Conservation (phyloP, 2,888 invertebrate species). For the Ypsolopha sequella region DNA sequence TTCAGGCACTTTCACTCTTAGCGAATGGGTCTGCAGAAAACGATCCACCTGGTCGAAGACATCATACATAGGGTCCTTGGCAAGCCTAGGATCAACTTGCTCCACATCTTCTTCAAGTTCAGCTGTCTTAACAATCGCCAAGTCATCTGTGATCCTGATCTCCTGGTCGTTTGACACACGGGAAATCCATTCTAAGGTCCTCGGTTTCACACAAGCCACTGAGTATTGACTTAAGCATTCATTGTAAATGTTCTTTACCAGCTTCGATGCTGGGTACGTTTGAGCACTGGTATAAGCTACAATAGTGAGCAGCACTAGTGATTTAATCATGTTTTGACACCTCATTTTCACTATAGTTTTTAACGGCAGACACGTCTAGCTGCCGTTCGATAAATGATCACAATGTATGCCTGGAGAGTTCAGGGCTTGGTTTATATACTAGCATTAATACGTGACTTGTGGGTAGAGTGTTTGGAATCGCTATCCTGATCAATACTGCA, state of each 20-base stretch:
- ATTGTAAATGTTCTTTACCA: constrained; percentile 75
- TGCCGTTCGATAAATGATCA: constrained; percentile 51
- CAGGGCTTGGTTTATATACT: constrained; percentile 68
- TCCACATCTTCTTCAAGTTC: constrained; percentile 44
- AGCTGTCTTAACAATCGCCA: constrained; percentile 77
- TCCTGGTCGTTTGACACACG: constrained; percentile 75
- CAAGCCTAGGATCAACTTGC: constrained; percentile 52
- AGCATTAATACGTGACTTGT: constrained; percentile 69
- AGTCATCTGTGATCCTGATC: constrained; percentile 81
- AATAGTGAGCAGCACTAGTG: constrained; percentile 50
- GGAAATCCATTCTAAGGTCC: constrained; percentile 81
- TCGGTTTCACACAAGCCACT: constrained; percentile 81
- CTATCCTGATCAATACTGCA: constrained; percentile 40
- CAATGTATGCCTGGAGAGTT: constrained; percentile 62
- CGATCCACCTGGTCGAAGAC: constrained; percentile 80
- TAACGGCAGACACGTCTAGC: constrained; percentile 53
- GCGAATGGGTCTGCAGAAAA: constrained; percentile 81
- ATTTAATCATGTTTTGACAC: constrained; percentile 54
- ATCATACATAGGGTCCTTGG: constrained; percentile 66
- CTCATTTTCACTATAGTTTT: constrained; percentile 23
- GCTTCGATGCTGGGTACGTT: constrained; percentile 70
- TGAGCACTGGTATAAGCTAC: constrained; percentile 46
- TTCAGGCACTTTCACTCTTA: constrained; percentile 81
- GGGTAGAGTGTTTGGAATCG: constrained; percentile 40
- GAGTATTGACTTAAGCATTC: constrained; percentile 78